These are phyloP conservation scores for Epicampocera succincta DNA, from an alignment of 2,888 invertebrate genomes.

Conservation along the genomic window DNA sequence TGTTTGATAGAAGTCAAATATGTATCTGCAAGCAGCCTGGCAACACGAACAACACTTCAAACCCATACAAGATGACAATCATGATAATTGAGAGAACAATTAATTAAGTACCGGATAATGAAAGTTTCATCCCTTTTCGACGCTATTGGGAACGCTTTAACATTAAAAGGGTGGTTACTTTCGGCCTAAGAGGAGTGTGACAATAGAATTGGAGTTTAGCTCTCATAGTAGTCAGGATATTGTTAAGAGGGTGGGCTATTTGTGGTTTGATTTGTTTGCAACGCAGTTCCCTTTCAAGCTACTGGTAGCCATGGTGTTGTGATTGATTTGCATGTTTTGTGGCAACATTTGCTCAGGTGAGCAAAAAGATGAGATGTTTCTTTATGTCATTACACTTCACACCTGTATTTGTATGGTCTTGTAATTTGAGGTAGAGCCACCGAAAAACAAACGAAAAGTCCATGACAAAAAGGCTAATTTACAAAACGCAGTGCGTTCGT, in stretches of 20 bases:
- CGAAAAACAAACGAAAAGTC: no score
- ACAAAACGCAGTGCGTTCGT: no score
- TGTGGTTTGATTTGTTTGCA: slow-evolving; percentile 4
- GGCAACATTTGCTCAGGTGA: slow-evolving; percentile 39
- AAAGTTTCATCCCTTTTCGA: slow-evolving; percentile 9
- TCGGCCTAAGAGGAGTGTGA: neutral
- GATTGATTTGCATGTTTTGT: slow-evolving; percentile 7
- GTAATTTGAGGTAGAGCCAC: no score
- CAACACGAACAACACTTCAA: slow-evolving; percentile 16
- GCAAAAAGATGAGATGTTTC: no score
- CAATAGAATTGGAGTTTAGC: neutral
- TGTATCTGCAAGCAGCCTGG: neutral
- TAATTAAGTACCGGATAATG: slow-evolving; percentile 37
- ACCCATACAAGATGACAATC: neutral
- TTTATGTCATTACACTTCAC: neutral
- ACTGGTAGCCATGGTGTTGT: slow-evolving; percentile 13
- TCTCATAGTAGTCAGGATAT: neutral
- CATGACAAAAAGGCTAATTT: no score
- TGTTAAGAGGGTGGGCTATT: neutral
- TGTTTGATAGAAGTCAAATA: slow-evolving; percentile 41
- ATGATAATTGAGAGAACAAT: slow-evolving; percentile 33
- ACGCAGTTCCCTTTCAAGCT: neutral
- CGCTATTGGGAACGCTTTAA: slow-evolving; percentile 9
- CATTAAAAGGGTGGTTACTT: neutral
- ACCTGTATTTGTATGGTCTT: slow-evolving; percentile 23